These are phyloP conservation scores for Virgularia gustaviana DNA, from an alignment of 92 coral and sea anemone species.

Conservation along the genomic window DNA sequence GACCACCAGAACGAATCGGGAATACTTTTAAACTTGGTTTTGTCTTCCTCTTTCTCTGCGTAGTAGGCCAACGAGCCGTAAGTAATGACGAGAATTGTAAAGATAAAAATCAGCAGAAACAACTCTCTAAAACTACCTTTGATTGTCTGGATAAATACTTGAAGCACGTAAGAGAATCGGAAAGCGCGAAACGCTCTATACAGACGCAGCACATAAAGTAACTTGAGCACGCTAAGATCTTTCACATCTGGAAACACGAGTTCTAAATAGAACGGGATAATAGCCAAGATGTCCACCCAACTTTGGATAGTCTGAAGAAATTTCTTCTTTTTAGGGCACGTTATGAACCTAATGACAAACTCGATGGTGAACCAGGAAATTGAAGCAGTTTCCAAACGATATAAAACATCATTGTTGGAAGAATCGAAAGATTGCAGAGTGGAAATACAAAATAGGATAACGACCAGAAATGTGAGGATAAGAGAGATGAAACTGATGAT, in stretches of 20 bases:
- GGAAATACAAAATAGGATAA: constrained; percentile 75
- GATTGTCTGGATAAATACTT: constrained; percentile 90
- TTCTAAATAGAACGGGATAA: constrained; percentile 78
- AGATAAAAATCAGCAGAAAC: constrained; percentile 78
- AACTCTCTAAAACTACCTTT: constrained; percentile 95
- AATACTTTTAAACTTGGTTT: constrained; percentile 71
- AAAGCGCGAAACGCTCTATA: constrained; percentile 87
- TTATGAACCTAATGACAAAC: constrained; percentile 64
- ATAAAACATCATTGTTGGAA: constrained; percentile 56
- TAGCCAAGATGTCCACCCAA: constrained; percentile 86
- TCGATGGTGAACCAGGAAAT: constrained; percentile 94
- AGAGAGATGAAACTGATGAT: constrained; percentile 79
- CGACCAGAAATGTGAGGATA: constrained; percentile 79
- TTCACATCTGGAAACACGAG: constrained; percentile 65
- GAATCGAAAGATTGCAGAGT: constrained; percentile 69
- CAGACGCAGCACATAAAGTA: constrained; percentile 87
- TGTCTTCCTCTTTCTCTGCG: constrained; percentile 64
- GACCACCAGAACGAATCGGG: constrained; percentile 99
- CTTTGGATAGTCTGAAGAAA: constrained; percentile 76
- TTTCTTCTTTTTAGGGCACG: constrained; percentile 60
- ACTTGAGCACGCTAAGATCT: constrained; percentile 61
- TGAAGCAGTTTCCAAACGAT: constrained; percentile 65
- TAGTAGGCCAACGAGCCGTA: constrained; percentile 91
- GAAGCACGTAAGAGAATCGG: constrained; percentile 95
- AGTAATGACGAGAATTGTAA: constrained; percentile 73